phyloP scores from a whole-genome alignment of 2,888 invertebrate genomes.

The Yponomeuta malinellus region DNA sequence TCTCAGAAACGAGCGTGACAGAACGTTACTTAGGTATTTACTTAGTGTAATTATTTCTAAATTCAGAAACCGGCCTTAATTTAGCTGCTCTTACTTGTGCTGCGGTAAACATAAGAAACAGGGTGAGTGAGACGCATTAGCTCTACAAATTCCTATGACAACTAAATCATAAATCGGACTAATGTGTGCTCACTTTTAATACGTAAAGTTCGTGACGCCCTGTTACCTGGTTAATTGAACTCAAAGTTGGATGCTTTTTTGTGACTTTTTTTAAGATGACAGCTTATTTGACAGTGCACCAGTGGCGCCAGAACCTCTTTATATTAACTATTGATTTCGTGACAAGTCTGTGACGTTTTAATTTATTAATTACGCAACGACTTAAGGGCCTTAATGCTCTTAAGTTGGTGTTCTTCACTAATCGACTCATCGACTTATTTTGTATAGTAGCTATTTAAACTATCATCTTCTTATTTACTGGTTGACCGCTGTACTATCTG shows the following conservation, averaged over 20 bases:
- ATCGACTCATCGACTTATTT: too few species aligned
- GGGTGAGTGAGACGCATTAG: conserved; percentile 20
- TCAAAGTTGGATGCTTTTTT: background rate
- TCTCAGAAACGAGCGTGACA: too few species aligned
- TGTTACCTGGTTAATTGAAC: background rate
- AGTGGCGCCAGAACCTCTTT: conserved; percentile 7
- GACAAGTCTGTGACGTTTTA: conserved; percentile 10
- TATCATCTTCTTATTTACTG: too few species aligned
- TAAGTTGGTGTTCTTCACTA: background rate
- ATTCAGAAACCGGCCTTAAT: too few species aligned
- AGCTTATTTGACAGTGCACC: background rate
- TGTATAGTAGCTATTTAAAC: too few species aligned
- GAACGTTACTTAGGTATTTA: too few species aligned
- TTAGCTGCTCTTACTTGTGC: too few species aligned
- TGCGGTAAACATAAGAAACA: too few species aligned
- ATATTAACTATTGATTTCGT: background rate
- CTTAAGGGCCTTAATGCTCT: background rate
- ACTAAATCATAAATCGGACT: conserved; percentile 43
- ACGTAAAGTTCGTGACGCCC: background rate
- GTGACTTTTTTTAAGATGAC: background rate
- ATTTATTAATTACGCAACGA: conserved; percentile 6
- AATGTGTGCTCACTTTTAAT: conserved; percentile 16
- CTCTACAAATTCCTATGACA: conserved; percentile 43
- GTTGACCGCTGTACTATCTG: too few species aligned
- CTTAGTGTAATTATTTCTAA: too few species aligned